Percentiles rank a stretch among this genome's conserved stretches.
phyloP scores from a whole-genome alignment of 2,888 invertebrate species.

The Noctua janthina region DNA sequence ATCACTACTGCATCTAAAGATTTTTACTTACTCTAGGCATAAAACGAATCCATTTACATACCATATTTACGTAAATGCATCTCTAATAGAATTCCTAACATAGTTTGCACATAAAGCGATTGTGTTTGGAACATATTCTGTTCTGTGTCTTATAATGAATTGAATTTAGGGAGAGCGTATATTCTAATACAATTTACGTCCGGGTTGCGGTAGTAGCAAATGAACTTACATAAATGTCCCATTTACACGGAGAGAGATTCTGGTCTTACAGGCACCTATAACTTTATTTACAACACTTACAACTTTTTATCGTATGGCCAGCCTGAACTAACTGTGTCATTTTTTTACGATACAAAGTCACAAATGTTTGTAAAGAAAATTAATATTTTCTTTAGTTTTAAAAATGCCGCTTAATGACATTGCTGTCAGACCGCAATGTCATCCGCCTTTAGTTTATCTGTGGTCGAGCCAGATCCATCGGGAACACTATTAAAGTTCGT shows the following conservation, averaged over 20 bases:
- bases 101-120: slow-evolving; percentile 40
- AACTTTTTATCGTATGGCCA: not conserved
- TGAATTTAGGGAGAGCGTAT: slow-evolving; percentile 49
- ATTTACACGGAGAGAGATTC: not conserved
- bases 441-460: no score
- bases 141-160: slow-evolving; percentile 52
- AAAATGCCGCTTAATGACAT: no score
- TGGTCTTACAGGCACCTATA: not conserved
- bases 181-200: slow-evolving; percentile 46
- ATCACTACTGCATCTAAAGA: not conserved
- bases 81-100: slow-evolving; percentile 43
- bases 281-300: no score
- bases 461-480: no score
- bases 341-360: not conserved
- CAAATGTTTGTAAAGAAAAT: not conserved
- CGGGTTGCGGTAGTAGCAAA: slow-evolving; percentile 33
- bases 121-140: slow-evolving; percentile 29
- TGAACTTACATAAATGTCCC: slow-evolving; percentile 25
- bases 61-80: slow-evolving; percentile 38
- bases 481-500: no score
- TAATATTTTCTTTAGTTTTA: no score
- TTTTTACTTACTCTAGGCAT: not conserved
- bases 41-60: slow-evolving; percentile 35
- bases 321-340: not conserved
- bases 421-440: no score